These are phyloP conservation scores for Acrocephalus arundinaceus DNA, from an alignment of 2,113 vertebrate species.

Conservation along the genomic window DNA sequence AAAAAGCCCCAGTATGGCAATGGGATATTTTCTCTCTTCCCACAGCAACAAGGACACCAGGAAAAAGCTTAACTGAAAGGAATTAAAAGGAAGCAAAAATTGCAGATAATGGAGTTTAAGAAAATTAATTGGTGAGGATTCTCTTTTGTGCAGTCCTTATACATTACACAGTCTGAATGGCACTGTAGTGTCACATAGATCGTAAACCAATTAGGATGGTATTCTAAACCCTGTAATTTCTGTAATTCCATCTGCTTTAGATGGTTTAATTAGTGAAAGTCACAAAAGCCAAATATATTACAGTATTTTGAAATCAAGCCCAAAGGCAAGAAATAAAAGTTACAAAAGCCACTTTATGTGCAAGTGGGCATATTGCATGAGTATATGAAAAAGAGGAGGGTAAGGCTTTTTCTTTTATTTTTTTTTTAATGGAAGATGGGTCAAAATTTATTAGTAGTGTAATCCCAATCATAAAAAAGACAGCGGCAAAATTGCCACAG, in stretches of 20 bases:
- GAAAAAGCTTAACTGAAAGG: background rate
- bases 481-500: background rate
- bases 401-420: background rate
- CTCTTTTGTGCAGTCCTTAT: conserved; percentile 65
- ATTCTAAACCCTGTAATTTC: conserved; percentile 81
- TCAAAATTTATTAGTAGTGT: background rate
- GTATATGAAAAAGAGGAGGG: background rate
- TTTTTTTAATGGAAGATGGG: background rate
- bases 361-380: conserved; percentile 57
- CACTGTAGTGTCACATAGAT: conserved; percentile 78
- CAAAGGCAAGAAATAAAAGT: conserved; percentile 74
- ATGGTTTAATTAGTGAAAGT: conserved; percentile 81
- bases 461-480: background rate
- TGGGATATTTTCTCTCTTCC: background rate
- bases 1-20: background rate
- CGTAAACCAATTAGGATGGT: conserved; percentile 81
- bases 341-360: conserved; percentile 68
- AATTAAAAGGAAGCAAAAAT: conserved; percentile 17
- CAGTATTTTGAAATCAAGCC: conserved; percentile 79
- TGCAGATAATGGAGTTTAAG: conserved; percentile 66
- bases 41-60: background rate
- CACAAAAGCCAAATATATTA: conserved; percentile 84
- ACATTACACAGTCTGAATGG: conserved; percentile 72
- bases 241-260: conserved; percentile 83
- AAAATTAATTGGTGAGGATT: conserved; percentile 72